A percentile compares a stretch with the other conserved stretches of the same genome.
Evolutionary conservation across 2,113 vertebrate genomes (phyloP).

Genomic region (Heterochromis multidens): DNA sequence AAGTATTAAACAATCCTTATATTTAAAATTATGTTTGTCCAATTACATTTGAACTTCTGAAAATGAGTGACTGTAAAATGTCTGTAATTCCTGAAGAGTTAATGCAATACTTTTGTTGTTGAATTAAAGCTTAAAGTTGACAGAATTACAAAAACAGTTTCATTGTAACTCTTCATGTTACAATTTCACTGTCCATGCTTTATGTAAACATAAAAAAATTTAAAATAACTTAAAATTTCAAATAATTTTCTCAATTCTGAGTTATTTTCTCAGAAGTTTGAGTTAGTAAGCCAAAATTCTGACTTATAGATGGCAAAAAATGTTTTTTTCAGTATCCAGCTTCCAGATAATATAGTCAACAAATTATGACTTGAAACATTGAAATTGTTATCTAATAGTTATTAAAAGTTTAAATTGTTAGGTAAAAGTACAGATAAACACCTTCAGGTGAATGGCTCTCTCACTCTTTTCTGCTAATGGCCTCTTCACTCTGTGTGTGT

Average conservation of each 20-base stretch:
- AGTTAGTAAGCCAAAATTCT: neutral
- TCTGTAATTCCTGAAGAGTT: neutral
- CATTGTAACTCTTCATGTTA: neutral
- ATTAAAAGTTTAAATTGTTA: neutral
- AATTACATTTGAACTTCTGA: neutral
- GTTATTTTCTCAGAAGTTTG: neutral
- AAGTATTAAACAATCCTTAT: neutral
- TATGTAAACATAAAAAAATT: too few relatives aligned
- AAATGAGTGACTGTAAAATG: neutral
- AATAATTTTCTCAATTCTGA: neutral
- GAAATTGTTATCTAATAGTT: neutral
- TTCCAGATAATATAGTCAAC: neutral
- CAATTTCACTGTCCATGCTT: too few relatives aligned
- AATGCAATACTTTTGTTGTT: neutral
- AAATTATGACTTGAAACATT: neutral
- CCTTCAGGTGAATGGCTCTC: slow-evolving; percentile 13
- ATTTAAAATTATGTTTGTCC: neutral
- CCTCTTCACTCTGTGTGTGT: neutral
- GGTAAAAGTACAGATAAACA: neutral
- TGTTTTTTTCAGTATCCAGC: neutral
- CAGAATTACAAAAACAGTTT: neutral
- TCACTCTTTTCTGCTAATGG: neutral
- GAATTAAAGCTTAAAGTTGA: neutral
- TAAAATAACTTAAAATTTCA: neutral
- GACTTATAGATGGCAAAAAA: neutral